Evolutionary conservation across 2,888 invertebrate species (phyloP), one percentile per base, ranked within the genome.

Genomic region (Apotomis turbidana): DNA sequence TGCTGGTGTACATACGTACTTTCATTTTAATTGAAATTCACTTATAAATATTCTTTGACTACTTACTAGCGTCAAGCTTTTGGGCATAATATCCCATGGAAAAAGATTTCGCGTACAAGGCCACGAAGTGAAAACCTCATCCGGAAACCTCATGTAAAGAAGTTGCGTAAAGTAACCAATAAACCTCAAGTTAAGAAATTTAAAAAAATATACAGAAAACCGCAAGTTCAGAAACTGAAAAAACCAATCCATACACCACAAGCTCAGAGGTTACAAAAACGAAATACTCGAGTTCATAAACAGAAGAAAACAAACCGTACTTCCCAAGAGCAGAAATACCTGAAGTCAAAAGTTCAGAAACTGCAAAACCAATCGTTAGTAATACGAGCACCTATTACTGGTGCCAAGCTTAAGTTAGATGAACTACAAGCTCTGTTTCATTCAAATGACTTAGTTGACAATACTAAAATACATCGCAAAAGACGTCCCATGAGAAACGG

Each of bases 61-160:
- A 62, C 62, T 49, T 57, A 61, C 10, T 71, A 72, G 68, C 67
- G 57, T 49, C 69, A 63, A 57, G 55, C 76, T 36, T 87, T 84
- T 75, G 92, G 91, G 69, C 89, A 90, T 78, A 75, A 77, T 63
- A 90, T 91, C 76, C 87, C 87, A 63, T 91, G 91, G 91, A 88
- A 80, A 79, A 64, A 73, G 61, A 74, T 79, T 27, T 76, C 71
- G 74, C 78, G 73, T 74, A 78, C 60, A 0, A 49, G 44, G 15
- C 52, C n/a, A 67, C 69, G 72, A 74, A 44, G 62, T 64, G 44
- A 63, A 68, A 75, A 79, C 68, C 83, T 82, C 79, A 75, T 80
- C 60, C 63, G 68, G 6, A 74, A 75, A 49, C 82, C 81, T 38
- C 74, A 76, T 64, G 55, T 77, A 9, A 6, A 49, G 49, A 9